Conservation (phyloP, 2,113 vertebrate species). For the Vulpes lagopus region DNA sequence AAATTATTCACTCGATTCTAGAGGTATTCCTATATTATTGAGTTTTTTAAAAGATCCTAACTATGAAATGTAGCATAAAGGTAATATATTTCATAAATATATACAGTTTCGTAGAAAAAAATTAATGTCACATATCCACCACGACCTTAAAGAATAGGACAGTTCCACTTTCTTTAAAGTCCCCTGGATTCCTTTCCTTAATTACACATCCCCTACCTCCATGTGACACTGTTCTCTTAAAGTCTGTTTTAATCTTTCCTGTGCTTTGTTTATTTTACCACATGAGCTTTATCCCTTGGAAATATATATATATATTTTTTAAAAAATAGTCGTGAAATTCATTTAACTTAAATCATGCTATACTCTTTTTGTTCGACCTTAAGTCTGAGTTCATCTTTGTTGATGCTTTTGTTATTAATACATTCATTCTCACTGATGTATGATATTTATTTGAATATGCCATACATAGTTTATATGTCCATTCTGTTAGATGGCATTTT, state of each 20-base stretch:
- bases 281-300: not conserved
- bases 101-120: not conserved
- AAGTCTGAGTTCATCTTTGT: not conserved
- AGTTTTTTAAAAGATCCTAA: not conserved
- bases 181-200: not conserved
- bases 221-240: not conserved
- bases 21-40: not conserved
- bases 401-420: not conserved
- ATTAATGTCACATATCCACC: not conserved
- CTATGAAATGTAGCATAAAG: not conserved
- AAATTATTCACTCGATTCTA: constrained; percentile 28
- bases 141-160: not conserved
- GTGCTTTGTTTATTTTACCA: not conserved
- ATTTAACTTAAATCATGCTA: not conserved
- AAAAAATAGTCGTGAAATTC: not conserved
- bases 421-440: not conserved
- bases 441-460: not conserved
- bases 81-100: not conserved
- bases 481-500: not conserved
- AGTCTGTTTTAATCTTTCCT: not conserved
- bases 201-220: not conserved
- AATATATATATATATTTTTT: not conserved
- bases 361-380: not conserved
- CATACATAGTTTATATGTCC: not conserved
- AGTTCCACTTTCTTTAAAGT: not conserved